Conservation (phyloP, 2,888 invertebrate genomes). For the Netelia melanura region DNA sequence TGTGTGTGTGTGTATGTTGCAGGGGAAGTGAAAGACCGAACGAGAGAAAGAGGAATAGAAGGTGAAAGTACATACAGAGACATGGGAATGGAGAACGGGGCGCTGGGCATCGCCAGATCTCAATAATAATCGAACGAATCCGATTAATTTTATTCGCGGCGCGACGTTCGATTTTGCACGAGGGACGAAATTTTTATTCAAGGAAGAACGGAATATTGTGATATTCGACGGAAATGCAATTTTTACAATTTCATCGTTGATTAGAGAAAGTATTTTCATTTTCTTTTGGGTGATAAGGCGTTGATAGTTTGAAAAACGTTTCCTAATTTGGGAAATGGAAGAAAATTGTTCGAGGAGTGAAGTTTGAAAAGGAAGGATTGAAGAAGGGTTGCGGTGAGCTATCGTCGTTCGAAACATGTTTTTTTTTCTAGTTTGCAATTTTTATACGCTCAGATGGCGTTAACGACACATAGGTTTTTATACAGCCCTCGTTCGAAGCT, state of each 20-base stretch:
- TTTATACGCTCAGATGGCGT: not conserved
- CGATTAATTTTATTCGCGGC: constrained; percentile 77
- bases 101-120: constrained; percentile 71
- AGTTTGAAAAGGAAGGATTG: too few relatives aligned
- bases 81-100: constrained; percentile 15
- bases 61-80: not conserved
- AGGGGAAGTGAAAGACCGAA: not conserved
- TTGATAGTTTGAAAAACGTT: not conserved
- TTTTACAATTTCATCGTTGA: not conserved
- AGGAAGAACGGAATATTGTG: not conserved
- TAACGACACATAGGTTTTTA: constrained; percentile 7
- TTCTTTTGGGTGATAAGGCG: not conserved
- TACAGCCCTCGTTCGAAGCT: not conserved
- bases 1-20: not conserved
- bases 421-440: not conserved
- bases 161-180: constrained; percentile 44
- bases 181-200: constrained; percentile 78
- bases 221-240: not conserved
- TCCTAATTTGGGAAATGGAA: too few relatives aligned
- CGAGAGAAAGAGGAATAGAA: constrained; percentile 16
- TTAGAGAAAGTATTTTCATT: not conserved
- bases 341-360: too few relatives aligned
- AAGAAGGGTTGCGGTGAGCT: too few relatives aligned
- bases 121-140: constrained; percentile 81
- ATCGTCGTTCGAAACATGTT: not conserved